Conservation (phyloP, 2,113 vertebrate genomes). For the Campylomormyrus numenius region DNA sequence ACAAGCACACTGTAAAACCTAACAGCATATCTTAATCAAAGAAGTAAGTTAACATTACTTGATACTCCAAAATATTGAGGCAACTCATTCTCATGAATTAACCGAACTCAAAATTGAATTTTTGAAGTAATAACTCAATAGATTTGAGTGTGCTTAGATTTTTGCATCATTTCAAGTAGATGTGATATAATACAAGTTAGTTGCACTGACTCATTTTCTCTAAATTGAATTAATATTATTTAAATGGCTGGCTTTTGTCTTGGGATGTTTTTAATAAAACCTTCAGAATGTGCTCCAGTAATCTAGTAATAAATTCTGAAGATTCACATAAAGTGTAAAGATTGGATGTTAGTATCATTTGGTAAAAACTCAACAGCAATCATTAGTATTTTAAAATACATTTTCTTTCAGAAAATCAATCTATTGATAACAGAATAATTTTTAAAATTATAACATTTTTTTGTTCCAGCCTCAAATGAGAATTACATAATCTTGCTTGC, state of each 20-base stretch:
- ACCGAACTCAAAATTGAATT: not conserved
- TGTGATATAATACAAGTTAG: not conserved
- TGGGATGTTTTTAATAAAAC: not conserved
- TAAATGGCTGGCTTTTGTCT: not conserved
- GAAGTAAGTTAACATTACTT: constrained; percentile 6
- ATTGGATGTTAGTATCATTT: not conserved
- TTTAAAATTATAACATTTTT: not conserved
- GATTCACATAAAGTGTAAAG: not conserved
- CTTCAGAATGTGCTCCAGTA: not conserved
- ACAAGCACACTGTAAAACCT: not conserved
- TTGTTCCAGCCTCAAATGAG: not conserved
- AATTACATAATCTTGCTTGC: not conserved
- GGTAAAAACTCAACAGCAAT: not conserved
- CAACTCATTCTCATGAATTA: not conserved
- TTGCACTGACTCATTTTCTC: not conserved
- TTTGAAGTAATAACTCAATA: not conserved
- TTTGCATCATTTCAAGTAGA: not conserved
- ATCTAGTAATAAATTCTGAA: not conserved
- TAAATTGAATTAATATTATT: not conserved
- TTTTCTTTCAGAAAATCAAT: not conserved
- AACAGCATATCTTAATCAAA: not conserved
- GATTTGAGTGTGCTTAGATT: not conserved
- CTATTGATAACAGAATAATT: not conserved
- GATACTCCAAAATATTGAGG: not conserved
- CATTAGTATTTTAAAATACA: not conserved